Evolutionary conservation across 2,888 invertebrate genomes (phyloP).

Genomic region (Tuberolachnus salignus): DNA sequence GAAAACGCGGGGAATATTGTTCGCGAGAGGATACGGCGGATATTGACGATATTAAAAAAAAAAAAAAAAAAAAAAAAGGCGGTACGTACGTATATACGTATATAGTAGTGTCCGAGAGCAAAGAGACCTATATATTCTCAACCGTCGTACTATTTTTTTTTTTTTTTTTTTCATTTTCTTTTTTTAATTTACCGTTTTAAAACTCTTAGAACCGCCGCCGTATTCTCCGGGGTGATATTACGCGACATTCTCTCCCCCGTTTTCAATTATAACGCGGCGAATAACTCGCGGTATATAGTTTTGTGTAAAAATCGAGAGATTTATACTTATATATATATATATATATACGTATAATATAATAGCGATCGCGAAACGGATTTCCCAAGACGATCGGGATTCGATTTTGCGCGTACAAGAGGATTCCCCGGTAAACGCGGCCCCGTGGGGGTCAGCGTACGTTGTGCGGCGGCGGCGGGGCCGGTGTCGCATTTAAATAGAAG

Average conservation of each 20-base stretch:
- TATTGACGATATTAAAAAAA: slow-evolving; percentile 54
- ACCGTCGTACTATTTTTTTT: neutral
- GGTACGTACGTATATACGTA: slow-evolving; percentile 18
- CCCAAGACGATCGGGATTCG: slow-evolving; percentile 52
- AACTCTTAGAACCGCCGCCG: slow-evolving; percentile 39
- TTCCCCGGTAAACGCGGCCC: slow-evolving; percentile 38
- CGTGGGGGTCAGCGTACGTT: slow-evolving; percentile 38
- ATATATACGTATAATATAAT: neutral
- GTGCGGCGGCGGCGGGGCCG: slow-evolving; percentile 14
- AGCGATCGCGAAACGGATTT: slow-evolving; percentile 42
- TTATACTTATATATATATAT: too few relatives aligned
- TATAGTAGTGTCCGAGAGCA: slow-evolving; percentile 43
- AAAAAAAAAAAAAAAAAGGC: too few relatives aligned
- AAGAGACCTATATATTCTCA: neutral
- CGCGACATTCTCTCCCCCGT: slow-evolving; percentile 21
- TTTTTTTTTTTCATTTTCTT: slow-evolving; percentile 18
- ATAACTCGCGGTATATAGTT: slow-evolving; percentile 7
- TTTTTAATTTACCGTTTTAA: slow-evolving; percentile 54
- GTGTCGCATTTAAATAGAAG: slow-evolving; percentile 53
- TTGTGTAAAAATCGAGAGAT: slow-evolving; percentile 51
- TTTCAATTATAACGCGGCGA: slow-evolving; percentile 44
- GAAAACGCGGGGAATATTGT: slow-evolving; percentile 44
- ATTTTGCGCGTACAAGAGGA: neutral
- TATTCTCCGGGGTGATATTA: slow-evolving; percentile 46
- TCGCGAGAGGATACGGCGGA: neutral